A percentile compares a stretch with the other conserved stretches of the same genome.
These are phyloP conservation scores for Sphaerolaimus hirsutus DNA, from an alignment of 2,888 invertebrate species.

Conservation along the genomic window DNA sequence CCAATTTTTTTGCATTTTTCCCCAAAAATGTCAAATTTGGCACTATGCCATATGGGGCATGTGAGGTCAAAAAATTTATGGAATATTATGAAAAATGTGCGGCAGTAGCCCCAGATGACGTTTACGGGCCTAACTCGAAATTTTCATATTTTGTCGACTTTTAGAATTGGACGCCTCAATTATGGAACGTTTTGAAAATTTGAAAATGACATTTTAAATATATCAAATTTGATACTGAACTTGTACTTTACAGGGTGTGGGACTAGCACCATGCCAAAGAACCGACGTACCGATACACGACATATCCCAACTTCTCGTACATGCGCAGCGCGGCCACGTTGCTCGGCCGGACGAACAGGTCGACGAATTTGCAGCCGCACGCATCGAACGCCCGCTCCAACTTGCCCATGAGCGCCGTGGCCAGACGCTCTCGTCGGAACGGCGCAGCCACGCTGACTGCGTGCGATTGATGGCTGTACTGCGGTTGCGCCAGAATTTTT, in stretches of 20 bases:
- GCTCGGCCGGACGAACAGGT: conserved; percentile 86
- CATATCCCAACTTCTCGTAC: conserved; percentile 82
- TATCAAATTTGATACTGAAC: background rate
- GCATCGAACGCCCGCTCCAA: conserved; percentile 86
- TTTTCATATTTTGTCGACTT: no score
- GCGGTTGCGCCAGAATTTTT: no score
- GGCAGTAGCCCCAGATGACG: no score
- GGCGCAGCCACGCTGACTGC: conserved; percentile 78
- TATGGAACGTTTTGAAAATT: background rate
- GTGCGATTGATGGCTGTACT: no score
- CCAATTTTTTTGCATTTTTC: no score
- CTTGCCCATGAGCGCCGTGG: conserved; percentile 70
- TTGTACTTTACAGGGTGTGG: no score
- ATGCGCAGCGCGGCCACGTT: conserved; percentile 89
- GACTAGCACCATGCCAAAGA: background rate
- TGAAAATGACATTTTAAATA: background rate
- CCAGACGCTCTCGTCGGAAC: conserved; percentile 68
- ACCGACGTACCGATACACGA: conserved; percentile 75
- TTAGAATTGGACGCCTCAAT: no score
- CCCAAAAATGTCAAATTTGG: no score
- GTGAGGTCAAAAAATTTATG: no score
- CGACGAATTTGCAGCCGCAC: conserved; percentile 44
- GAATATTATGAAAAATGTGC: no score
- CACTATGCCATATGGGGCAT: no score
- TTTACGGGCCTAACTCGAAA: no score